Evolutionary conservation across 2,888 invertebrate species (phyloP).

Genomic region (Pandemis corylana): DNA sequence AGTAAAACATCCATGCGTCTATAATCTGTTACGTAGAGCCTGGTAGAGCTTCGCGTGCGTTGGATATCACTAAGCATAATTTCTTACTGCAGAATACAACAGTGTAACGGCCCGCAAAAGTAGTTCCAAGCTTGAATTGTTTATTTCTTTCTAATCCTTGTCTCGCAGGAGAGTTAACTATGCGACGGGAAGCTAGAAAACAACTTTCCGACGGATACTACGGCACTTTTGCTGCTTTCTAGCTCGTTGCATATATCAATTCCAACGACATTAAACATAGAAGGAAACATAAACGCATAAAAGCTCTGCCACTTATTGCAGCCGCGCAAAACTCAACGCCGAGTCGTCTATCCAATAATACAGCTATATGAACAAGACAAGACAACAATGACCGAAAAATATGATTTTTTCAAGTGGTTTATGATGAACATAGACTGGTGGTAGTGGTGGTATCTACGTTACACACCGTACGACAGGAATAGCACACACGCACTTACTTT

Average conservation of each 20-base stretch:
- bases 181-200: too few relatives aligned
- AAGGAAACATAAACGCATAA: neutral
- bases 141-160: too few relatives aligned
- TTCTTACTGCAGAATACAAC: neutral
- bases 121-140: neutral
- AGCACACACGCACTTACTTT: conserved; percentile 61
- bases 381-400: conserved; percentile 7
- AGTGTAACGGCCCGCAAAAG: neutral
- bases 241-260: too few relatives aligned
- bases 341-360: conserved; percentile 2
- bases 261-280: too few relatives aligned
- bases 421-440: neutral
- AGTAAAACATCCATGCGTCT: conserved; percentile 7
- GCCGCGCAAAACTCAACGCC: neutral
- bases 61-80: neutral
- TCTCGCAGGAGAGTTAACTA: too few relatives aligned
- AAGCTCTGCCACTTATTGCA: neutral
- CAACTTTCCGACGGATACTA: too few relatives aligned
- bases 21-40: conserved; percentile 9
- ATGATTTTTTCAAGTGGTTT: conserved; percentile 28
- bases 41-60: neutral
- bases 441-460: neutral
- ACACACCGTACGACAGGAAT: conserved; percentile 33
- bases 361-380: conserved; percentile 7
- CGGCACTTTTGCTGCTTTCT: too few relatives aligned